These are phyloP conservation scores for Drosophila mimetica DNA, from an alignment of 2,888 invertebrate genomes.

Conservation along the genomic window DNA sequence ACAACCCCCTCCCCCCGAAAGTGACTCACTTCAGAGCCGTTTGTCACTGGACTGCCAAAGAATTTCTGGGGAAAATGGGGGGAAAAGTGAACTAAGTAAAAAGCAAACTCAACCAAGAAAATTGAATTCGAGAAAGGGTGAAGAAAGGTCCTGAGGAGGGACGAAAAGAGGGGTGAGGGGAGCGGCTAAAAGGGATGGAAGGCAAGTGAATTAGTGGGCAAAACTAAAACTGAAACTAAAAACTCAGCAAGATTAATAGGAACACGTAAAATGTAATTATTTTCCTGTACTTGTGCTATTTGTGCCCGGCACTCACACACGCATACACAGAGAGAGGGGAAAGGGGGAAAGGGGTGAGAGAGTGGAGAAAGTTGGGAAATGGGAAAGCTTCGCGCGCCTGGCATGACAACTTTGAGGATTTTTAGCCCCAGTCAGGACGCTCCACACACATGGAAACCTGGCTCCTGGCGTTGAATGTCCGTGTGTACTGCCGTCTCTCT, in stretches of 20 bases:
- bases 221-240: conserved; percentile 73
- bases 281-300: conserved; percentile 78
- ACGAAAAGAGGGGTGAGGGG: not conserved
- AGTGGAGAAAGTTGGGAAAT: conserved; percentile 8
- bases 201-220: conserved; percentile 75
- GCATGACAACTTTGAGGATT: conserved; percentile 75
- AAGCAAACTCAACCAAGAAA: conserved; percentile 59
- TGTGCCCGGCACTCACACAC: conserved; percentile 48
- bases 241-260: conserved; percentile 80
- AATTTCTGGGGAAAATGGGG: conserved; percentile 21
- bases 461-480: conserved; percentile 26
- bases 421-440: conserved; percentile 54
- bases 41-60: conserved; percentile 48
- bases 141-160: conserved; percentile 12
- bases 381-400: conserved; percentile 44
- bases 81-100: conserved; percentile 41
- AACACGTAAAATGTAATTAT: conserved; percentile 80
- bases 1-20: not conserved
- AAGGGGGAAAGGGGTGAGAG: not conserved
- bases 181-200: conserved; percentile 34
- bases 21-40: conserved; percentile 33
- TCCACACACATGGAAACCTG: conserved; percentile 23
- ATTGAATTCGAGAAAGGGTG: conserved; percentile 62
- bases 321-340: conserved; percentile 14
- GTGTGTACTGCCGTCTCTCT: conserved; percentile 21